Conservation (phyloP, 2,797 vertebrate species). For the Esox masquinongy region DNA sequence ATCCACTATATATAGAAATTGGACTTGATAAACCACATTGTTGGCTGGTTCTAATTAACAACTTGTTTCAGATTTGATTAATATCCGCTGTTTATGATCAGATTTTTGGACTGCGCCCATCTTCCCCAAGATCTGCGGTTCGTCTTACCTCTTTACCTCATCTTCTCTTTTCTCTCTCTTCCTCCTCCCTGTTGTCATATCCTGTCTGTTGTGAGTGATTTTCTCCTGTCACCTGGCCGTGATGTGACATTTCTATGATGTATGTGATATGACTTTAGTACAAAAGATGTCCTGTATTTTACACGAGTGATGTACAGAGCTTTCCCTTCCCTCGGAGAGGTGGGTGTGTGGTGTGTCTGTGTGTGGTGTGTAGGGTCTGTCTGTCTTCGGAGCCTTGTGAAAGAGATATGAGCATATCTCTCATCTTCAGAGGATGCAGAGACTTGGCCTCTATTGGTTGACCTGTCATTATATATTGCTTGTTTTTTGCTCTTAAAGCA, state of each 20-base stretch:
- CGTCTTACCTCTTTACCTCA: neutral
- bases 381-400: neutral
- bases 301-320: neutral
- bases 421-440: too few species aligned
- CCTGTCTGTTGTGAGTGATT: constrained; percentile 10
- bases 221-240: constrained; percentile 14
- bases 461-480: too few species aligned
- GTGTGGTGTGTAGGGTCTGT: neutral
- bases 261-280: neutral
- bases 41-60: too few species aligned
- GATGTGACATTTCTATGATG: neutral
- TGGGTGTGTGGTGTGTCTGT: neutral
- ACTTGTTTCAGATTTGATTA: too few species aligned
- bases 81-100: too few species aligned
- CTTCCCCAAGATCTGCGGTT: neutral
- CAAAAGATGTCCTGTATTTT: neutral
- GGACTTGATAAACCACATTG: too few species aligned
- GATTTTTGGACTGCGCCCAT: neutral
- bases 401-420: too few species aligned
- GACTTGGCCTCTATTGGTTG: too few species aligned
- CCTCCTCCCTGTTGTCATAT: neutral
- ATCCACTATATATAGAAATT: too few species aligned
- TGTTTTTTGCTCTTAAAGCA: too few species aligned
- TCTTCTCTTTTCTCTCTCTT: neutral
- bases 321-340: neutral